A percentile compares a stretch with the other conserved stretches of the same genome.
Evolutionary conservation across 2,113 vertebrate genomes (phyloP).

Genomic region (Hippopotamus amphibius): DNA sequence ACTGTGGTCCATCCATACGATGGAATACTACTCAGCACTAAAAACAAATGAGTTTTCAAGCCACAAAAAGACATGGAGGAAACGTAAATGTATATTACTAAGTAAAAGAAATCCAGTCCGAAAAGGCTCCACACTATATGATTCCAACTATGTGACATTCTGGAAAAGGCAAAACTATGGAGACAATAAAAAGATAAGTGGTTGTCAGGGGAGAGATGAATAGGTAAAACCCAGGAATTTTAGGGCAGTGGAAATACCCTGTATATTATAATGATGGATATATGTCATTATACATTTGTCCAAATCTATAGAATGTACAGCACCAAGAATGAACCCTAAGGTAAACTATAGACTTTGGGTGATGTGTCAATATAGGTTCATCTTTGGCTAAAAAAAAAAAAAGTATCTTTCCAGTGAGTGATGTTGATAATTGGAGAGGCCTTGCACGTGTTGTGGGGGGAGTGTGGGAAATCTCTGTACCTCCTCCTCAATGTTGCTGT

Average conservation of each 20-base stretch:
- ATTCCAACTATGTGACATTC: background rate
- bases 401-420: background rate
- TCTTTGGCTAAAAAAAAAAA: background rate
- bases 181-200: background rate
- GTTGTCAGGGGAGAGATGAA: background rate
- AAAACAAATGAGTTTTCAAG: background rate
- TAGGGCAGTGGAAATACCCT: background rate
- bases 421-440: background rate
- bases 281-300: background rate
- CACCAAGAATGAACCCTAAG: rapidly evolving
- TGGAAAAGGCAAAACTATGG: background rate
- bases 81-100: background rate
- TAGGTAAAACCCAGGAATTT: background rate
- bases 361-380: background rate
- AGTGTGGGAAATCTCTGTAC: background rate
- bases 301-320: background rate
- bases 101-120: background rate
- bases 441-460: no score
- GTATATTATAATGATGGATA: background rate
- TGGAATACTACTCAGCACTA: background rate
- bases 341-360: background rate
- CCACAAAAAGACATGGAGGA: background rate
- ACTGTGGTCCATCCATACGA: background rate
- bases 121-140: background rate
- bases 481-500: background rate